phyloP scores from a whole-genome alignment of 2,888 invertebrate genomes.

The Mycalesis mineus region DNA sequence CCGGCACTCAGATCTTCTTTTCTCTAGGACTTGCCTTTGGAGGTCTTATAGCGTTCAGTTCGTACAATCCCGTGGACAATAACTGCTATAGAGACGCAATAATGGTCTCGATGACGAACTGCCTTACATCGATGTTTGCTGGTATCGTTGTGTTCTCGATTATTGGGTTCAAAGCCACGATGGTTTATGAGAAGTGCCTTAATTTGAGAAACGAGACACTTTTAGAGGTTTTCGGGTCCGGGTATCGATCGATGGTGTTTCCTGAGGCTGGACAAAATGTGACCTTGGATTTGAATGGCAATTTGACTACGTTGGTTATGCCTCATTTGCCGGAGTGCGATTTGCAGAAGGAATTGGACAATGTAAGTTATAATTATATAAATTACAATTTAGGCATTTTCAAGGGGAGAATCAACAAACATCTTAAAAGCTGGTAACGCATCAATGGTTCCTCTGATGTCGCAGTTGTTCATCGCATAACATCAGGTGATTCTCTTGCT shows the following conservation, averaged over 20 bases:
- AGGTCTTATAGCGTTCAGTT: slow-evolving; percentile 96
- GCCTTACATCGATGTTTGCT: slow-evolving; percentile 97
- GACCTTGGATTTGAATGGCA: slow-evolving; percentile 72
- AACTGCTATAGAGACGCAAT: slow-evolving; percentile 97
- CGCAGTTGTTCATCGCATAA: too few species aligned
- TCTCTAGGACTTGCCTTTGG: slow-evolving; percentile 97
- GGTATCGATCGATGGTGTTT: slow-evolving; percentile 63
- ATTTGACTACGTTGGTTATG: slow-evolving; percentile 79
- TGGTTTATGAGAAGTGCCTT: slow-evolving; percentile 88
- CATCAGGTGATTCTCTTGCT: too few species aligned
- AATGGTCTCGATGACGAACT: slow-evolving; percentile 94
- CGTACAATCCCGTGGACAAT: slow-evolving; percentile 97
- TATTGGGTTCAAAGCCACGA: slow-evolving; percentile 94
- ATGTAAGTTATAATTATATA: slow-evolving; percentile 80
- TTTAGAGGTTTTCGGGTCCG: slow-evolving; percentile 75
- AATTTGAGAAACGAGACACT: slow-evolving; percentile 80
- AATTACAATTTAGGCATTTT: too few species aligned
- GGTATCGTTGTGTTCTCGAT: slow-evolving; percentile 97
- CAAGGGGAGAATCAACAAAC: too few species aligned
- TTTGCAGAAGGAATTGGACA: slow-evolving; percentile 90
- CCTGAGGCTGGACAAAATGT: slow-evolving; percentile 78
- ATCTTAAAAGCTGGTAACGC: too few species aligned
- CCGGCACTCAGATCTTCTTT: slow-evolving; percentile 98
- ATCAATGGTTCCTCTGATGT: too few species aligned
- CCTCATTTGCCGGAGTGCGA: slow-evolving; percentile 86